phyloP scores from a whole-genome alignment of 2,797 vertebrate genomes.

The Neosilurus mollespiculum region DNA sequence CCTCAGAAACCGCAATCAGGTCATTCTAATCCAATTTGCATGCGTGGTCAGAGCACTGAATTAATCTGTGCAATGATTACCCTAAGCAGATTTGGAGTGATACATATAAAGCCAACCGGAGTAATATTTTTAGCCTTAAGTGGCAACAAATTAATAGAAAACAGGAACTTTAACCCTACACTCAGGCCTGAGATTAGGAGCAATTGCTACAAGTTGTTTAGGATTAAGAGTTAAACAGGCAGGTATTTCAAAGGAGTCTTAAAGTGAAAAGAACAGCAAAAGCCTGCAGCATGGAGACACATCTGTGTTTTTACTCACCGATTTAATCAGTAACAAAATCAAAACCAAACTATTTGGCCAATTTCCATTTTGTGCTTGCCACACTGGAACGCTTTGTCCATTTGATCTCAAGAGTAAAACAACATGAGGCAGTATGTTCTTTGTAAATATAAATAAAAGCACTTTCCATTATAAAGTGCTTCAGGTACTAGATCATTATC shows the following conservation, averaged over 20 bases:
- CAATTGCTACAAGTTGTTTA: background rate
- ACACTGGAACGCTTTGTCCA: background rate
- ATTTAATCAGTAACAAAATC: background rate
- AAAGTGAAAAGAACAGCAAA: background rate
- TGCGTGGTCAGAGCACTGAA: background rate
- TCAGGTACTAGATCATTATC: background rate
- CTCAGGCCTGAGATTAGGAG: background rate
- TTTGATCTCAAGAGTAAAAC: conserved; percentile 6
- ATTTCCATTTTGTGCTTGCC: background rate
- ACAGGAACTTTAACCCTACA: background rate
- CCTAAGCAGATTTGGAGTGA: background rate
- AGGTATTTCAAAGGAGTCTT: background rate
- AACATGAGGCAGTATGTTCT: background rate
- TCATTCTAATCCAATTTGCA: background rate
- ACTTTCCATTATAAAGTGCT: background rate
- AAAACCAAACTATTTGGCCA: background rate
- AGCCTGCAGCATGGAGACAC: background rate
- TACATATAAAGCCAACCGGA: background rate
- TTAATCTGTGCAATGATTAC: background rate
- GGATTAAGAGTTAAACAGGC: background rate
- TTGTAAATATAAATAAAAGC: conserved; percentile 7
- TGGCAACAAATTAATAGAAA: background rate
- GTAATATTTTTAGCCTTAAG: background rate
- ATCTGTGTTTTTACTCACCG: background rate
- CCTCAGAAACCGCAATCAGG: background rate